Evolutionary conservation across 2,113 vertebrate species (phyloP).

Genomic region (Candoia aspera): DNA sequence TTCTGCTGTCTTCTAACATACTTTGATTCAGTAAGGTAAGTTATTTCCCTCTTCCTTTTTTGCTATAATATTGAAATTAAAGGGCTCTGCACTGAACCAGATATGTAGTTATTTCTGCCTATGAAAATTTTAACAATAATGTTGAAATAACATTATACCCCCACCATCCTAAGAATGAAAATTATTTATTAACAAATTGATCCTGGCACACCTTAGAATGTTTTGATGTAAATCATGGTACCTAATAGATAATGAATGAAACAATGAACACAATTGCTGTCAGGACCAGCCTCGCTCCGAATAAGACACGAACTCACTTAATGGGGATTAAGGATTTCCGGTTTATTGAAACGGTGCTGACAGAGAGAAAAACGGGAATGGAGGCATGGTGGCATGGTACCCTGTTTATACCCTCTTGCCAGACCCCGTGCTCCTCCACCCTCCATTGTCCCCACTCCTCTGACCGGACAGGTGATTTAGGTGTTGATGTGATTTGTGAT

Average conservation of each 20-base stretch:
- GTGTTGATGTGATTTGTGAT: too few species aligned
- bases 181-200: slow-evolving; percentile 2
- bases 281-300: too few species aligned
- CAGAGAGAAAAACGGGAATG: too few species aligned
- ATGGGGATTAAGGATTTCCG: too few species aligned
- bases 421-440: too few species aligned
- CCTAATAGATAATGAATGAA: slow-evolving; percentile 7
- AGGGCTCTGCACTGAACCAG: not conserved
- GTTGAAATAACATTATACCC: not conserved
- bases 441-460: too few species aligned
- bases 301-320: too few species aligned
- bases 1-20: not conserved
- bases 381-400: too few species aligned
- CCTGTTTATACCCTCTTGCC: too few species aligned
- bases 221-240: not conserved
- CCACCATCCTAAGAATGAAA: not conserved
- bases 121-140: not conserved
- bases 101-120: not conserved
- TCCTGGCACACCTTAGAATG: not conserved
- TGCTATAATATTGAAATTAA: not conserved
- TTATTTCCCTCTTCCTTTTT: not conserved
- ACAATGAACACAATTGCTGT: slow-evolving; percentile 20
- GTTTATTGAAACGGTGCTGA: too few species aligned
- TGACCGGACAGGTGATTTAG: too few species aligned
- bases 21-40: not conserved